A percentile compares a stretch with the other conserved stretches of the same genome.
Conservation (phyloP, 2,113 vertebrate species). For the Salvelinus namaycush region DNA sequence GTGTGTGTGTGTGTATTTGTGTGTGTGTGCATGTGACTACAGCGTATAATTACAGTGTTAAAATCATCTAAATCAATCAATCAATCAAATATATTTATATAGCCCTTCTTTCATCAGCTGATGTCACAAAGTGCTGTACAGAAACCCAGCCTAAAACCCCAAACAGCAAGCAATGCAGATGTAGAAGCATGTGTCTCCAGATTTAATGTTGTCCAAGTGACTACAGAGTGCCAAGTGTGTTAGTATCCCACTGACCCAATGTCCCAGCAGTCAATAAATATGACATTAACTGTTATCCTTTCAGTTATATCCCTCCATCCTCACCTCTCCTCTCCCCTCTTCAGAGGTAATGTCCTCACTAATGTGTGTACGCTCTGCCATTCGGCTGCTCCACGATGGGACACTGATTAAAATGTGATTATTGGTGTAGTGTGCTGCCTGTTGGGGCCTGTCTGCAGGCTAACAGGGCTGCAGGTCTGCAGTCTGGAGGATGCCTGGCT, state of each 20-base stretch:
- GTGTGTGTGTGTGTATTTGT: not conserved
- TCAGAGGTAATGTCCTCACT: not conserved
- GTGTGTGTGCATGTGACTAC: not conserved
- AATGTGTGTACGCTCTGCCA: not conserved
- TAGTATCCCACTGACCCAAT: conserved; percentile 14
- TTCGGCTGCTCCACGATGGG: conserved; percentile 1
- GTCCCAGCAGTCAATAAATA: conserved; percentile 3
- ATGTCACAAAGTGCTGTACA: too few species aligned
- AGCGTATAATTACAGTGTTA: not conserved
- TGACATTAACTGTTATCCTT: conserved; percentile 18
- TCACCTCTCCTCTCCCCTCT: conserved; percentile 4
- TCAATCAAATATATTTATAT: too few species aligned
- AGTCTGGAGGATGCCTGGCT: conserved; percentile 2
- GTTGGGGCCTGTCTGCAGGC: conserved; percentile 11
- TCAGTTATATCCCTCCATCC: conserved; percentile 4
- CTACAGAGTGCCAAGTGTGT: conserved; percentile 1
- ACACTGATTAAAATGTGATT: conserved; percentile 35
- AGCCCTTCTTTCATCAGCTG: too few species aligned
- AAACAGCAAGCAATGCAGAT: too few species aligned
- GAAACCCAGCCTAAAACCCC: too few species aligned
- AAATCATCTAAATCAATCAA: not conserved
- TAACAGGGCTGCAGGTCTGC: conserved; percentile 3
- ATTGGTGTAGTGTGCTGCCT: conserved; percentile 11
- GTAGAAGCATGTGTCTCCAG: not conserved
- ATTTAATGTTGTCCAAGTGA: conserved; percentile 27